Evolutionary conservation across 2,888 invertebrate species (phyloP).

Genomic region (Drosophila acutilabella): DNA sequence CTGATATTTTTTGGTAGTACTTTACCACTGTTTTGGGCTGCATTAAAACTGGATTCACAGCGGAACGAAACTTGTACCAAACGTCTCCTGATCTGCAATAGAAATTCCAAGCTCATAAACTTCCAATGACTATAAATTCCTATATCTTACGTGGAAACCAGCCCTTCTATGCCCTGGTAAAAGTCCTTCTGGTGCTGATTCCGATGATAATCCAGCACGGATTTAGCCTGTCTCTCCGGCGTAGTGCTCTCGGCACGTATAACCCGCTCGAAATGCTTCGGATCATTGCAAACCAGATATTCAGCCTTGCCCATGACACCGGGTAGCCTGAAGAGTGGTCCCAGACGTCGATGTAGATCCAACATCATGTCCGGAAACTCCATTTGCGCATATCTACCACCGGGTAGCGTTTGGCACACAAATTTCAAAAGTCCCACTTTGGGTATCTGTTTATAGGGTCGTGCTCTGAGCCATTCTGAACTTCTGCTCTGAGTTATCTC

Average conservation of each 20-base stretch:
- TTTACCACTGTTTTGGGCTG: slow-evolving; percentile 86
- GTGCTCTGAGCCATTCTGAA: slow-evolving; percentile 70
- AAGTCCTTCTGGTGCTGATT: slow-evolving; percentile 59
- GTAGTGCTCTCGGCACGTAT: slow-evolving; percentile 85
- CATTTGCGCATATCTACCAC: slow-evolving; percentile 67
- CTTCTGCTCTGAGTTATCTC: background rate
- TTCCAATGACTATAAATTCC: background rate
- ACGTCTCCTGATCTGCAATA: slow-evolving; percentile 82
- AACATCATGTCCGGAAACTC: slow-evolving; percentile 53
- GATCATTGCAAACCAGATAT: slow-evolving; percentile 85
- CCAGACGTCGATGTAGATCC: slow-evolving; percentile 71
- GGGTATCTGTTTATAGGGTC: slow-evolving; percentile 68
- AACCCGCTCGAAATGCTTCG: slow-evolving; percentile 86
- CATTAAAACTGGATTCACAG: slow-evolving; percentile 88
- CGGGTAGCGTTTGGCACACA: slow-evolving; percentile 57
- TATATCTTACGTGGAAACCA: slow-evolving; percentile 63
- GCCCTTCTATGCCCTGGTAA: slow-evolving; percentile 66
- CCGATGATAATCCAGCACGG: slow-evolving; percentile 84
- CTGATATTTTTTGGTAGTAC: slow-evolving; percentile 85
- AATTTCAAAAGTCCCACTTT: slow-evolving; percentile 45
- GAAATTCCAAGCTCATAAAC: no score
- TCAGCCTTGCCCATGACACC: slow-evolving; percentile 70
- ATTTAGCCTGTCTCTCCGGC: slow-evolving; percentile 84
- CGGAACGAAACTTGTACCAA: slow-evolving; percentile 88
- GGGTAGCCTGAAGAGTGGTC: slow-evolving; percentile 83